phyloP scores from a whole-genome alignment of 1,140 invertebrate species.

The Kradibia gibbosae region DNA sequence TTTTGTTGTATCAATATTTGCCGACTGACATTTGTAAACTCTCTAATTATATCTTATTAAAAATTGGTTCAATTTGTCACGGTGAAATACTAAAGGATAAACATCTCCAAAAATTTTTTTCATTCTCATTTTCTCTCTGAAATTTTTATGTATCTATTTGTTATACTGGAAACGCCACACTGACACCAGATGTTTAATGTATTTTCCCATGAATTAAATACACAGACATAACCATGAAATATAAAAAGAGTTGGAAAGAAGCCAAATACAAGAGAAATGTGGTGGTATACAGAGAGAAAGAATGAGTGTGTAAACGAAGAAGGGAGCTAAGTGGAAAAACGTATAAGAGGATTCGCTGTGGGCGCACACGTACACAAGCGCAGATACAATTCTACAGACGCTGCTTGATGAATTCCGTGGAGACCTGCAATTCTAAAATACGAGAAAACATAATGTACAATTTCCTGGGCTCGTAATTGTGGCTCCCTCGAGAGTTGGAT shows the following conservation, averaged over 20 bases:
- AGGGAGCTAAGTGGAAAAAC: constrained; percentile 1
- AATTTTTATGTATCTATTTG: constrained; percentile 38
- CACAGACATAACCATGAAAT: not conserved
- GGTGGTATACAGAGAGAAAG: too few relatives aligned
- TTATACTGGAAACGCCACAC: not conserved
- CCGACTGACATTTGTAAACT: not conserved
- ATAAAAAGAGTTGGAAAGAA: not conserved
- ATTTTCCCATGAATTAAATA: not conserved
- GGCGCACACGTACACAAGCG: not conserved
- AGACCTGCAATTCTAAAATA: not conserved
- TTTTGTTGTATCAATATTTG: not conserved
- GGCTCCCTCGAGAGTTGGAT: constrained; percentile 19
- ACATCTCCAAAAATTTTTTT: constrained; percentile 4
- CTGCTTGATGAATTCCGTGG: constrained; percentile 16
- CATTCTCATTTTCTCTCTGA: constrained; percentile 5
- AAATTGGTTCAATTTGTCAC: constrained; percentile 31
- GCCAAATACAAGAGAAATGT: not conserved
- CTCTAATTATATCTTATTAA: constrained; percentile 16
- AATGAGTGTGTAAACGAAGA: not conserved
- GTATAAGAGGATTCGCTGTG: not conserved
- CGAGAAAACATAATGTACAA: constrained; percentile 36
- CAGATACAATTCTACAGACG: not conserved
- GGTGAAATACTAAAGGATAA: not conserved
- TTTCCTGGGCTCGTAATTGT: constrained; percentile 1
- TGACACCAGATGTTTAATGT: constrained; percentile 35